Evolutionary conservation across 2,888 invertebrate genomes (phyloP).

Genomic region (Terebella lapidaria): DNA sequence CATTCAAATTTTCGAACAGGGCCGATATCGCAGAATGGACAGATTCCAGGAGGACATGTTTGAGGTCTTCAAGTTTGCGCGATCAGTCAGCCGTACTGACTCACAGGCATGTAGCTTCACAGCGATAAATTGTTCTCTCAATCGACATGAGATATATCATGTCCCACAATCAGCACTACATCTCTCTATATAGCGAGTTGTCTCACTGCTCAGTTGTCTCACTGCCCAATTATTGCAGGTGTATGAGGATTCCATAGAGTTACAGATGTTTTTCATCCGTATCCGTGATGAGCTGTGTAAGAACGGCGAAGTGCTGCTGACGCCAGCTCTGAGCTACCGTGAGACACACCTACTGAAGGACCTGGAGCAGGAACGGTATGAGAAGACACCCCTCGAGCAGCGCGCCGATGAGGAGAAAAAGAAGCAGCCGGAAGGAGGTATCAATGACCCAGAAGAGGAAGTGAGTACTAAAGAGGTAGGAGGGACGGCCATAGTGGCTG

Average conservation of each 20-base stretch:
- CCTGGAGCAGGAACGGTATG: slow-evolving; percentile 56
- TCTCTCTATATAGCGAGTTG: too few relatives aligned
- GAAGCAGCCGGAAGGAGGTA: slow-evolving; percentile 19
- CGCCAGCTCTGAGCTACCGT: slow-evolving; percentile 80
- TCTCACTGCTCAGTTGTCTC: too few relatives aligned
- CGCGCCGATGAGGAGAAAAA: slow-evolving; percentile 43
- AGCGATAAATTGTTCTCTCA: too few relatives aligned
- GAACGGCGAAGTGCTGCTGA: slow-evolving; percentile 72
- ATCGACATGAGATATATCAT: too few relatives aligned
- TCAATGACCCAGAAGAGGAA: background rate
- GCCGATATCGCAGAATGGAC: slow-evolving; percentile 87
- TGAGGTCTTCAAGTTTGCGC: slow-evolving; percentile 80
- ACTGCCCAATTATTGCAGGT: too few relatives aligned
- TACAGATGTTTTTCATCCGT: slow-evolving; percentile 83
- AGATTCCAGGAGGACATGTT: slow-evolving; percentile 96
- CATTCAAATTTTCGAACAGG: slow-evolving; percentile 61
- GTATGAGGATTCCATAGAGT: slow-evolving; percentile 90
- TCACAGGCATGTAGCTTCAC: slow-evolving; percentile 57
- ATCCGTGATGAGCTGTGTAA: slow-evolving; percentile 68
- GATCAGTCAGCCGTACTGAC: slow-evolving; percentile 81
- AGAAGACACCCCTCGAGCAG: slow-evolving; percentile 61
- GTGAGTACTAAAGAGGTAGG: too few relatives aligned
- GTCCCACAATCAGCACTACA: too few relatives aligned
- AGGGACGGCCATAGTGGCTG: too few relatives aligned
- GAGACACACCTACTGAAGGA: slow-evolving; percentile 63